A percentile compares a stretch with the other conserved stretches of the same genome.
These are phyloP conservation scores for Caenorhabditis afra DNA, from an alignment of 2,888 invertebrate genomes.

Conservation along the genomic window DNA sequence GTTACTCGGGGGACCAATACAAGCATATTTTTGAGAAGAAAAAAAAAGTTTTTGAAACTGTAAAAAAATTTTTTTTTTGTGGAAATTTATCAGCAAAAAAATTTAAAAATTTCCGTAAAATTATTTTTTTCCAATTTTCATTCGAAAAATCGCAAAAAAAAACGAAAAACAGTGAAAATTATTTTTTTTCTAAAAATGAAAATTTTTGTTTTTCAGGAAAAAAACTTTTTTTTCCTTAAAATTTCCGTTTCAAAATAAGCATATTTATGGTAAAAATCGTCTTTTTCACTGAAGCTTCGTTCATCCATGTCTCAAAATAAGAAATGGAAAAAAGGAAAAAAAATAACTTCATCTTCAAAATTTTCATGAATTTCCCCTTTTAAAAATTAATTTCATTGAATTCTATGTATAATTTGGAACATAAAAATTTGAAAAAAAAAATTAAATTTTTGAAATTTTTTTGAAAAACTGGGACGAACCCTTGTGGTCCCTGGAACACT, in stretches of 20 bases:
- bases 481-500: constrained; percentile 45
- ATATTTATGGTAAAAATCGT: no score
- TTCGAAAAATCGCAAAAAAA: no score
- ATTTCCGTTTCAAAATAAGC: no score
- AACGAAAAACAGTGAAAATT: no score
- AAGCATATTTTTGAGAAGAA: not conserved
- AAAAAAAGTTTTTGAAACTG: no score
- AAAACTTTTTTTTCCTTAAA: no score
- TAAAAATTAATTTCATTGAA: not conserved
- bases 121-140: no score
- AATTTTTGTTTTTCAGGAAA: not conserved
- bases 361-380: not conserved
- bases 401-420: not conserved
- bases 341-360: not conserved
- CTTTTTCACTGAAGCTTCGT: no score
- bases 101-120: no score
- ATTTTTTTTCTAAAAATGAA: not conserved
- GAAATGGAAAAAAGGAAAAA: not conserved
- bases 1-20: no score
- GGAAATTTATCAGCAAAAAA: no score
- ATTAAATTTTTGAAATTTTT: not conserved
- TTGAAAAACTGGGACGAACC: constrained; percentile 8
- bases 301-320: no score
- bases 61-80: not conserved
- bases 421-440: not conserved